Conservation (phyloP, 1,140 invertebrate species). For the Zeugodacus cucurbitae region DNA sequence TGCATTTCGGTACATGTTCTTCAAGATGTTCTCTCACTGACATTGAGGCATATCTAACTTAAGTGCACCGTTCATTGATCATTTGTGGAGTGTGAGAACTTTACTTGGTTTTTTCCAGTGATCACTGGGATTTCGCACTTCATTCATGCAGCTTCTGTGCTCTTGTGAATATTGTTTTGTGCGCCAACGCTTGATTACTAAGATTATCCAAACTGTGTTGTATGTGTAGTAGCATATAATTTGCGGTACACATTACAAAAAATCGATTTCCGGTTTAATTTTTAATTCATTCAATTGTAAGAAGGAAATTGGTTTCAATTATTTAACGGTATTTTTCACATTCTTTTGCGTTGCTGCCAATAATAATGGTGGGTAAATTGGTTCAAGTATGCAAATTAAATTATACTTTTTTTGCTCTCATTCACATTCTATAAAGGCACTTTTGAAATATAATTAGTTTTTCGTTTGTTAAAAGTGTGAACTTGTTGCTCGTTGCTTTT, state of each 20-base stretch:
- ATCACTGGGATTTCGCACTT: neutral
- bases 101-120: constrained; percentile 2
- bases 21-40: neutral
- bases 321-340: neutral
- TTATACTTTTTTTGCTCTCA: too few relatives aligned
- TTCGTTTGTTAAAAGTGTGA: too few relatives aligned
- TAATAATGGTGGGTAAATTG: neutral
- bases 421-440: too few relatives aligned
- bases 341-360: neutral
- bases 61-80: neutral
- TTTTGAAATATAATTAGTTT: too few relatives aligned
- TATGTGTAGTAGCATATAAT: neutral
- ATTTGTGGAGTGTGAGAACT: neutral
- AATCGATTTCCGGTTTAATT: neutral
- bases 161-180: neutral
- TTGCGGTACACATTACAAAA: neutral
- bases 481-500: too few relatives aligned
- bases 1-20: neutral
- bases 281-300: neutral
- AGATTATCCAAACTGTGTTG: neutral
- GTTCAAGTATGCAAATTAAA: too few relatives aligned
- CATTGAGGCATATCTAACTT: neutral
- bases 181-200: neutral
- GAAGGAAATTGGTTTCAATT: neutral
- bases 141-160: neutral